A percentile compares a stretch with the other conserved stretches of the same genome.
Conservation (phyloP, 1,140 invertebrate species). For the Brachionus koreanus region DNA sequence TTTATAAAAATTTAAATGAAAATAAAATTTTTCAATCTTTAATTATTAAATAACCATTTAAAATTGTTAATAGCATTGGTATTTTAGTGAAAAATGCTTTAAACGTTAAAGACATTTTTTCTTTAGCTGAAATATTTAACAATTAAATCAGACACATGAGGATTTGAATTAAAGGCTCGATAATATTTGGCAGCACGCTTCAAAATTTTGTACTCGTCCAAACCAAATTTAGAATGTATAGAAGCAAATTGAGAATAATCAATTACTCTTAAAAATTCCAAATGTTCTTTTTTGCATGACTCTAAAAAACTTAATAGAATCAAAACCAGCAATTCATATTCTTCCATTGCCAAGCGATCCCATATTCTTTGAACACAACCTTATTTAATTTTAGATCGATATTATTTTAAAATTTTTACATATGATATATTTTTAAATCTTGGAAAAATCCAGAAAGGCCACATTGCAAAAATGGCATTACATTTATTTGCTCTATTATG, state of each 20-base stretch:
- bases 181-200: constrained; percentile 8
- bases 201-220: constrained; percentile 24
- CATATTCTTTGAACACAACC: neutral
- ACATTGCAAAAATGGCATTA: neutral
- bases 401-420: neutral
- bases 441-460: neutral
- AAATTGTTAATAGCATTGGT: too few species aligned
- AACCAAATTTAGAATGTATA: constrained; percentile 7
- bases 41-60: too few species aligned
- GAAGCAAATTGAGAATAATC: neutral
- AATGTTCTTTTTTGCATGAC: constrained; percentile 23
- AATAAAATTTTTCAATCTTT: too few species aligned
- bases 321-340: neutral
- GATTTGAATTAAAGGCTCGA: neutral
- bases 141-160: neutral
- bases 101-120: neutral
- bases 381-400: neutral
- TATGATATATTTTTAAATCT: constrained; percentile 30
- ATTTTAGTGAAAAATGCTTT: too few species aligned
- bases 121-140: constrained; percentile 18
- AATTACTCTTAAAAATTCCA: neutral
- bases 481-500: neutral
- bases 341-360: constrained; percentile 23
- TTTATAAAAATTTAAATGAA: too few species aligned
- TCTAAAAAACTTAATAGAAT: constrained; percentile 15